Evolutionary conservation across 2,797 vertebrate genomes (phyloP).

Genomic region (Austrolebias charrua): DNA sequence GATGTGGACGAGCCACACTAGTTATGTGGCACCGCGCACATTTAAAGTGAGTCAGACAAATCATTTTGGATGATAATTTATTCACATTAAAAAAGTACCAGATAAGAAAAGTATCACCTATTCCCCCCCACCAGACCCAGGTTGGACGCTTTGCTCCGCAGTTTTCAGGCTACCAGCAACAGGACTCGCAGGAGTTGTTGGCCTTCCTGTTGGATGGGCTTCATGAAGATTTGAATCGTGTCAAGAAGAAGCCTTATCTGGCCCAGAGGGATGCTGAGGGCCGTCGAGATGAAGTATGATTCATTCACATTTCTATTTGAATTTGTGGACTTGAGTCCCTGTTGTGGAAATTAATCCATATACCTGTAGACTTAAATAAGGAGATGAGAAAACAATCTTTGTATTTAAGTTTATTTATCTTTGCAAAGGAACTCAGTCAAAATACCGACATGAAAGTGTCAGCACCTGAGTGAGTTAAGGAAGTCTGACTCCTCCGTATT

Average conservation of each 20-base stretch:
- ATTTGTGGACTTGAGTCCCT: neutral
- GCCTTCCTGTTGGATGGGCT: slow-evolving; percentile 94
- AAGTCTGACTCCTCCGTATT: no score
- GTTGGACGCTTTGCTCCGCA: slow-evolving; percentile 96
- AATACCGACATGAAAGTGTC: no score
- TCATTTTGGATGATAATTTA: neutral
- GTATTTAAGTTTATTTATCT: no score
- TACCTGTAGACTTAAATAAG: no score
- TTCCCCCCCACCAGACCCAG: slow-evolving; percentile 83
- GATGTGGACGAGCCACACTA: slow-evolving; percentile 93
- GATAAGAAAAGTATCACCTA: neutral
- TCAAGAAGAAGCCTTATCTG: slow-evolving; percentile 97
- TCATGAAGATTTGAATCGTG: slow-evolving; percentile 95
- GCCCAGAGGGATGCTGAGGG: slow-evolving; percentile 92
- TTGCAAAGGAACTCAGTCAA: no score
- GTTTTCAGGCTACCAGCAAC: slow-evolving; percentile 97
- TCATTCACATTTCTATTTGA: neutral
- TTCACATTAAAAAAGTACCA: neutral
- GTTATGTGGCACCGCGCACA: slow-evolving; percentile 90
- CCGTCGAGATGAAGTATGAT: slow-evolving; percentile 87
- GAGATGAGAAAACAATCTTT: no score
- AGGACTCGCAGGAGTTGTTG: slow-evolving; percentile 96
- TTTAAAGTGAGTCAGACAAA: slow-evolving; percentile 88
- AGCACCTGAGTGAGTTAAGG: no score
- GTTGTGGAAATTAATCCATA: no score